Evolutionary conservation across 2,888 invertebrate species (phyloP).

Genomic region (Bombylius discolor): DNA sequence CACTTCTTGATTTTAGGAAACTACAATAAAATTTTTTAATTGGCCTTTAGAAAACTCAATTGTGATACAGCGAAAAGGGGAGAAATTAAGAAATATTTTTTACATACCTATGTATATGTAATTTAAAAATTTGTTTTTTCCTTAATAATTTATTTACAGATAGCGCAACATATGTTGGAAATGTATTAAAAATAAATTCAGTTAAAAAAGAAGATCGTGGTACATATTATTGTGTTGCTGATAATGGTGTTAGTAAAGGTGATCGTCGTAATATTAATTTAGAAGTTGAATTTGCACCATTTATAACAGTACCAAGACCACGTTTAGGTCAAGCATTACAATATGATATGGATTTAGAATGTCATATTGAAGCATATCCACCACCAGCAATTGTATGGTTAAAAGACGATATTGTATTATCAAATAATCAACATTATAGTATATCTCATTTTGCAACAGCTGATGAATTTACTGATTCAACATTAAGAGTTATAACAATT

Average conservation of each 20-base stretch:
- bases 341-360: conserved; percentile 89
- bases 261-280: conserved; percentile 75
- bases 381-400: conserved; percentile 86
- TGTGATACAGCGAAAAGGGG: too few relatives aligned
- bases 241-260: conserved; percentile 77
- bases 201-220: conserved; percentile 83
- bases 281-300: conserved; percentile 82
- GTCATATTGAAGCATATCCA: conserved; percentile 89
- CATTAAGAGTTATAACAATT: conserved; percentile 75
- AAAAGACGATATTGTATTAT: conserved; percentile 66
- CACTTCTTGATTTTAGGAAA: too few relatives aligned
- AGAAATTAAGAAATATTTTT: too few relatives aligned
- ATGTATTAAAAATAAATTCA: conserved; percentile 58
- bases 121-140: too few relatives aligned
- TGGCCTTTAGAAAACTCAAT: too few relatives aligned
- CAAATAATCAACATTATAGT: conserved; percentile 83
- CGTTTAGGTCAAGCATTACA: conserved; percentile 75
- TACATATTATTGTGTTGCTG: conserved; percentile 87
- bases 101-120: too few relatives aligned
- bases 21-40: too few relatives aligned
- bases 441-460: conserved; percentile 85
- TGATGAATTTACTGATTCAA: conserved; percentile 85
- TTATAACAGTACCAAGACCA: conserved; percentile 71
- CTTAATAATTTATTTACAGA: conserved; percentile 21
- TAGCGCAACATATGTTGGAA: conserved; percentile 51